Base-by-base conservation (phyloP, 2,888 invertebrate species). In the Thera obeliscata region DNA sequence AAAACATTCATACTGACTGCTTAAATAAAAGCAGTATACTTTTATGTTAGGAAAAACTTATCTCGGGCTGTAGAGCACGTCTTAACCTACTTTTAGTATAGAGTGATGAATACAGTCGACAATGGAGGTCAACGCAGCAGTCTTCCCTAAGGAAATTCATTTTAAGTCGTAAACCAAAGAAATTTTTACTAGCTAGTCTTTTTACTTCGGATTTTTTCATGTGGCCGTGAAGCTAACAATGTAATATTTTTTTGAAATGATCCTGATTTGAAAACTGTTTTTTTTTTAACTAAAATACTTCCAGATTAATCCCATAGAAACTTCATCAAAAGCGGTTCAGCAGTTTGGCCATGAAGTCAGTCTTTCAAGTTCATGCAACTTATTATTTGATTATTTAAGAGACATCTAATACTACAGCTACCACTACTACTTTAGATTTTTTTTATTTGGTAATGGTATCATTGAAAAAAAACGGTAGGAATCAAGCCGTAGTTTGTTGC, bases 21-120 rank as follows among this genome's bases (percentile, higher is more conserved):
- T 9, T 8, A 33, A 52, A 52, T 56, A 9, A 43, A 43, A 56
- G 22, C 43, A 12, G 8, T 41, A 56, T 22, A 56, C 43, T 43
- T 56, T 55, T 56, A n/a, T 41, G 6, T 56, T 3, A 56, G 38
- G 2, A 56, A 57, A 57, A 57, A 46, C 46, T 68, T 71, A 63
- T 64, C 66, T 71, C 49, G 43, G 64, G 70, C 67, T 69, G 58
- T 66, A 50, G 66, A 71, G 66, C 57, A 67, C 69, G 66, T 71
- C 69, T 73, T 71, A 69, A 73, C 74, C 72, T 66, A 70, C 69
- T 72, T 74, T 74, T 72, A 67, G 58, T 67, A 69, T 67, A 48
- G 61, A 59, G 63, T 62, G 68, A 73, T 73, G 71, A 74, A 73
- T 73, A 69, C 69, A 74, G 67, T 64, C 66, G 55, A 69, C 68